Evolutionary conservation across 2,888 invertebrate species (phyloP), one percentile per base, ranked within the genome.

Genomic region (Mechanitis messenoides): DNA sequence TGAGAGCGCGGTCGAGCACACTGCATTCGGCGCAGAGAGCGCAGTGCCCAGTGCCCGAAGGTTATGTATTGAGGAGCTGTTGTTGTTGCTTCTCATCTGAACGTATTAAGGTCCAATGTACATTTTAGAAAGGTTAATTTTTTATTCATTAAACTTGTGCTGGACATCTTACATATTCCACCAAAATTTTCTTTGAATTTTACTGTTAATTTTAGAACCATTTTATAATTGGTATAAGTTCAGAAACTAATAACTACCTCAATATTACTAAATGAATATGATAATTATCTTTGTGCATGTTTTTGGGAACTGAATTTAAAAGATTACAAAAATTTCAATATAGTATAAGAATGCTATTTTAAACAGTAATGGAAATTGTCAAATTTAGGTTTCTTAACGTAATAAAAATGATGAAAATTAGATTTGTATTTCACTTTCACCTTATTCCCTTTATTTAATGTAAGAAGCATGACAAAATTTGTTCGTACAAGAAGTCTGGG

Each of bases 171-270:
- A 75, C 74, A 74, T 76, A 77, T 78, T 80, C 78, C 78, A 80
- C 75, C 74, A 73, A 76, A 78, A 75, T 76, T 83, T 79, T 76
- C 74, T 82, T 85, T 82, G 73, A 81, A 78, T 80, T 83, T 75
- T 75, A 79, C 81, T 85, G 84, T 87, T 87, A 85, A 83, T 83
- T 85, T 84, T 85, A 84, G 83, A 87, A 81, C 82, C 81, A 86
- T 85, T 85, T 80, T 84, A 79, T 87, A 81, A 88, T 90, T 88
- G 88, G 88, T 88, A 85, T 90, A 89, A 89, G 88, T 90, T 89
- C 85, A 84, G 86, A 87, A 87, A 89, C 89, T 87, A 86, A 86
- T 87, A 89, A 90, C 89, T 90, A 90, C 90, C 90, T 90, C 90
- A 90, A 87, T 88, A 87, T 85, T 88, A 86, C 86, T 90, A 88